Evolutionary conservation across 1,140 invertebrate genomes (phyloP).

Genomic region (Drosophila carrolli): DNA sequence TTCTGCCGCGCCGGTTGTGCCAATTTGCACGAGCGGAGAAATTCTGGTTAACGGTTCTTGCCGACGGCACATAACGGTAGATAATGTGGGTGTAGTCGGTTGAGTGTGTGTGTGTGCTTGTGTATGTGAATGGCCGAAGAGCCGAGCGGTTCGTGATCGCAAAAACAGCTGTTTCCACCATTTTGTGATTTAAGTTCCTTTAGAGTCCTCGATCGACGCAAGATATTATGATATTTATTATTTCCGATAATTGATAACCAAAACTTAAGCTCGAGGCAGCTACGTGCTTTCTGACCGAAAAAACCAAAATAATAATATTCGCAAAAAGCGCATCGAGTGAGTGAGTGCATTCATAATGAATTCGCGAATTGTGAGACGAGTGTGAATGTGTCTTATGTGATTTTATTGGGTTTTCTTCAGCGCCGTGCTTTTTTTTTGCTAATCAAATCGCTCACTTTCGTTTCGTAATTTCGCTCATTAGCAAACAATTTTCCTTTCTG

Average conservation of each 20-base stretch:
- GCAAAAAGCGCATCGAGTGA: slow-evolving; percentile 26
- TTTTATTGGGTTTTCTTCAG: slow-evolving; percentile 60
- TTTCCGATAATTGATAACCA: slow-evolving; percentile 12
- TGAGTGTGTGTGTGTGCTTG: neutral
- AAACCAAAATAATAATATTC: slow-evolving; percentile 29
- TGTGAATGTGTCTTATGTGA: slow-evolving; percentile 69
- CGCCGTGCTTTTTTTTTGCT: slow-evolving; percentile 14
- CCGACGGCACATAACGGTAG: slow-evolving; percentile 67
- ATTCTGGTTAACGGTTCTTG: slow-evolving; percentile 30
- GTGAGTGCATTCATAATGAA: slow-evolving; percentile 56
- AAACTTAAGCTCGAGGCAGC: slow-evolving; percentile 13
- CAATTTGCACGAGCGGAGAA: slow-evolving; percentile 32
- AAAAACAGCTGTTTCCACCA: slow-evolving; percentile 31
- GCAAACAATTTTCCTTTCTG: slow-evolving; percentile 54
- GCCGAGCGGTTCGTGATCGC: slow-evolving; percentile 51
- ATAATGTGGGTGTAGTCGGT: slow-evolving; percentile 8
- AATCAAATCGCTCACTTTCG: slow-evolving; percentile 53
- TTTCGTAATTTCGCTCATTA: slow-evolving; percentile 61
- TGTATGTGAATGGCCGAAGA: slow-evolving; percentile 30
- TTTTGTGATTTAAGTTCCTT: slow-evolving; percentile 47
- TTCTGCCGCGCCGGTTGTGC: slow-evolving; percentile 73
- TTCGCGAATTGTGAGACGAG: slow-evolving; percentile 41
- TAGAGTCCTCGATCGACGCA: slow-evolving; percentile 40
- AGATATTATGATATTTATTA: slow-evolving; percentile 32
- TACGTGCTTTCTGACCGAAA: slow-evolving; percentile 31